Base-by-base conservation (phyloP, 2,113 vertebrate species). In the Podarcis cretensis region DNA sequence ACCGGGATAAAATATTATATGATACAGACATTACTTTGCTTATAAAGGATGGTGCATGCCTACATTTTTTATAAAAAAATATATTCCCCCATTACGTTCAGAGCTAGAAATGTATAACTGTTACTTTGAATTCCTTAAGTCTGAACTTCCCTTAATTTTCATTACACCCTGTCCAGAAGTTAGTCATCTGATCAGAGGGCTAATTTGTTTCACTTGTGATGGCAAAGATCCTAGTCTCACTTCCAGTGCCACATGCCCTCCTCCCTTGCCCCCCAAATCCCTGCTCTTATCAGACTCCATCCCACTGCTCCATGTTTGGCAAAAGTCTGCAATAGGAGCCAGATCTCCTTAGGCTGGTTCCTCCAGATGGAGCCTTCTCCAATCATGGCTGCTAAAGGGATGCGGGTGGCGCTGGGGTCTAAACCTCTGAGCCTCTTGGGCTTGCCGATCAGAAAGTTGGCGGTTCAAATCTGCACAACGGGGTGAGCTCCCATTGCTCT, bases 31-130 rank as follows among this genome's bases (percentile, higher is more conserved):
- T 59, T 88, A 43, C 91, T 91, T 94, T 92, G 89, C 48, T 74
- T 91, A 86, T 25, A 59, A 76, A 82, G n/a, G 37, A 32, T n/a
- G 88, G 0, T 84, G 84, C 73, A 81, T 90, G 37, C 14, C 80
- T 86, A 76, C 23, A 59, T 91, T 90, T 95, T 91, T 83, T 54
- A 63, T 59, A 63, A n/a, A 30, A 91, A 89, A 89, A 78, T 79
- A 95, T 91, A 68, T 92, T 94, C 83, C 68, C 68, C 85, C 87
- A 43, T 69, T 84, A 86, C 89, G 57, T 87, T 90, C 83, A 71
- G 84, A 63, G 87, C 83, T 6, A 92, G 57, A 92, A 94, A 89
- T 81, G 54, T 66, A 90, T 88, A 91, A 92, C 5, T 59, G 35
- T 63, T 66, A 68, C 90, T 78, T 90, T 84, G 89, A 80, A 85